These are phyloP conservation scores for Melinaea menophilus DNA, from an alignment of 2,888 invertebrate genomes.

Conservation along the genomic window DNA sequence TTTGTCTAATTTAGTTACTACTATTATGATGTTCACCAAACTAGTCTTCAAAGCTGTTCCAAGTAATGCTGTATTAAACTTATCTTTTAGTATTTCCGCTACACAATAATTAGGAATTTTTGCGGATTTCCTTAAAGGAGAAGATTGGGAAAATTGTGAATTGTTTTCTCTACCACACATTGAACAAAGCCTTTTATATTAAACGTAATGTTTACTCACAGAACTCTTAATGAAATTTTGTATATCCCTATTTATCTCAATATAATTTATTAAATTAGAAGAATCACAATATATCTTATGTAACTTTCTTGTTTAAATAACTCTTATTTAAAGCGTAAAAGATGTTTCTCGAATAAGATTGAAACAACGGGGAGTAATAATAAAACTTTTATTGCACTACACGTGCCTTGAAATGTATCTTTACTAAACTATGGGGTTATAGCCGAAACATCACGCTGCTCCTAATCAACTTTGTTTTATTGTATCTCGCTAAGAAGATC, in stretches of 20 bases:
- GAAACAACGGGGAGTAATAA: conserved; percentile 49
- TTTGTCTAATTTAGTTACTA: background rate
- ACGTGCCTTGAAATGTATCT: conserved; percentile 40
- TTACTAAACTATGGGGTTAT: conserved; percentile 41
- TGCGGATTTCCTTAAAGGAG: conserved; percentile 68
- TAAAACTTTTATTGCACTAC: conserved; percentile 60
- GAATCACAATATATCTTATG: background rate
- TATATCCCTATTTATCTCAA: conserved; percentile 15
- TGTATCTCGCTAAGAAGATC: conserved; percentile 42
- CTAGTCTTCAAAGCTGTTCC: conserved; percentile 10
- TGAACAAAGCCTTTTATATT: conserved; percentile 50
- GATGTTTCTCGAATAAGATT: conserved; percentile 50
- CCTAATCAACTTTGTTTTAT: conserved; percentile 61
- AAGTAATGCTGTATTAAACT: conserved; percentile 45
- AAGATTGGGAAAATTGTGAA: conserved; percentile 63
- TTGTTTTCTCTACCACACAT: conserved; percentile 63
- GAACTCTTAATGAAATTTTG: conserved; percentile 47
- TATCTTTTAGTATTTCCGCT: conserved; percentile 54
- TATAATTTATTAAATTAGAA: conserved; percentile 19
- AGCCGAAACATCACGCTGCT: conserved; percentile 44
- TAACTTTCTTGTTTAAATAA: conserved; percentile 39
- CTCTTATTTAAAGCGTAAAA: conserved; percentile 26
- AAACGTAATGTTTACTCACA: conserved; percentile 48
- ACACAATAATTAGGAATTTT: conserved; percentile 69
- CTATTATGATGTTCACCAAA: conserved; percentile 11